These are phyloP conservation scores for Erebia aethiops DNA, from an alignment of 2,888 invertebrate genomes.

Conservation along the genomic window DNA sequence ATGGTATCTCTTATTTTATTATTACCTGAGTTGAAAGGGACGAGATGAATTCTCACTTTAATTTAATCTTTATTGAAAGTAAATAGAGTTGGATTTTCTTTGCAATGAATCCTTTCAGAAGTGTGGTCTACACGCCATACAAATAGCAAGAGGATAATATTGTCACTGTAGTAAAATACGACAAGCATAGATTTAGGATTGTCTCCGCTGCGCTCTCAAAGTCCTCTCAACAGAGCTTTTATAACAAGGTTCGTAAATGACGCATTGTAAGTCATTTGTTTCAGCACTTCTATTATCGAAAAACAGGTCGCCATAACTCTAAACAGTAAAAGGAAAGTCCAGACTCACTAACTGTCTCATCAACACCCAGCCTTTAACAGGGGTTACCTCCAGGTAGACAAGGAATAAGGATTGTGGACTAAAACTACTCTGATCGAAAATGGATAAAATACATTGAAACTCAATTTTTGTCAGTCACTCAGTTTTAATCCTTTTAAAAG, in stretches of 20 bases:
- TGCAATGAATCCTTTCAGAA: constrained; percentile 22
- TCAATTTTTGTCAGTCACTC: no score
- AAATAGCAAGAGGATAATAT: constrained; percentile 30
- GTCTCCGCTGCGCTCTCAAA: no score
- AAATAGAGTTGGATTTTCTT: constrained; percentile 35
- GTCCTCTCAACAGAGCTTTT: constrained; percentile 35
- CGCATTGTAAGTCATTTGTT: no score
- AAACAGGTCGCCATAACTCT: no score
- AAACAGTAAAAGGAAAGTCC: no score
- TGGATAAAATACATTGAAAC: no score
- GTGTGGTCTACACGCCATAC: constrained; percentile 26
- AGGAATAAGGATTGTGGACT: no score
- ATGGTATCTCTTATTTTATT: constrained; percentile 80
- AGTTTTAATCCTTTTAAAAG: no score
- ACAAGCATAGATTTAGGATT: constrained; percentile 24
- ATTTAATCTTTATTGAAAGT: constrained; percentile 42
- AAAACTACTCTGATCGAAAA: no score
- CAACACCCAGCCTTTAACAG: no score
- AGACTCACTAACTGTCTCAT: no score
- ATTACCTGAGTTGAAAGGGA: constrained; percentile 74
- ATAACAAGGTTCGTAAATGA: constrained; percentile 1
- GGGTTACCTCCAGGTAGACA: no score
- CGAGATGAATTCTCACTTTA: constrained; percentile 40
- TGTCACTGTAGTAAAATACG: constrained; percentile 36
- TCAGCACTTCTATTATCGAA: not conserved